Evolutionary conservation across 2,797 vertebrate species (phyloP), one percentile per base, ranked within the genome.

Genomic region (Notolepis coatsorum): DNA sequence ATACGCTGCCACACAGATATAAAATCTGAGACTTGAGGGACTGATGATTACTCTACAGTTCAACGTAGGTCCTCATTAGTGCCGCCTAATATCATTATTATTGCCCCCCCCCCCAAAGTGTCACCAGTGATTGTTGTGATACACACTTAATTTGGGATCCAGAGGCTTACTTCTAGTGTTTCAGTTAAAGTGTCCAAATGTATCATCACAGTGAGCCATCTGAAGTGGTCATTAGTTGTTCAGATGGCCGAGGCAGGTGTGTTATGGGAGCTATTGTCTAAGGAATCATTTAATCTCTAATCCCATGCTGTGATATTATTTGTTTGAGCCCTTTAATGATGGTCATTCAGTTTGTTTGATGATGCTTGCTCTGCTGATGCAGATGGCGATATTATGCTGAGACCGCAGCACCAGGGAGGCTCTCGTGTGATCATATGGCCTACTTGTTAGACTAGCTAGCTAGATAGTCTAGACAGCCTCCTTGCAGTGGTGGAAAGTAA

Each of bases 101-200:
- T n/a, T n/a, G n/a, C n/a, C n/a, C n/a, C n/a, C n/a, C n/a, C n/a
- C n/a, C n/a, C n/a, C n/a, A n/a, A n/a, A n/a, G n/a, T n/a, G n/a
- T n/a, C n/a, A n/a, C n/a, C n/a, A n/a, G n/a, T n/a, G n/a, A 46
- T 31, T 5, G 8, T 39, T 20, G 13, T 35, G 2, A 27, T 54
- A 39, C 4, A 21, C 54, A 59, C 23, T 59, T 33, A 18, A 57
- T 43, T 58, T 57, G 51, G 46, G 53, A 45, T 56, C 24, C 23
- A 41, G 37, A 18, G 18, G 38, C 27, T 27, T 38, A 6, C 46
- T 53, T n/a, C 23, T 20, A 53, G 27, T 50, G 27, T 51, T 4
- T 5, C 13, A 13, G 37, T 39, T 20, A 21, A 50, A 30, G 37
- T 48, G 51, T 25, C 27, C 3, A 21, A 33, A 57, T 20, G 13